phyloP scores from a whole-genome alignment of 2,113 vertebrate species.

The Oreochromis aureus region DNA sequence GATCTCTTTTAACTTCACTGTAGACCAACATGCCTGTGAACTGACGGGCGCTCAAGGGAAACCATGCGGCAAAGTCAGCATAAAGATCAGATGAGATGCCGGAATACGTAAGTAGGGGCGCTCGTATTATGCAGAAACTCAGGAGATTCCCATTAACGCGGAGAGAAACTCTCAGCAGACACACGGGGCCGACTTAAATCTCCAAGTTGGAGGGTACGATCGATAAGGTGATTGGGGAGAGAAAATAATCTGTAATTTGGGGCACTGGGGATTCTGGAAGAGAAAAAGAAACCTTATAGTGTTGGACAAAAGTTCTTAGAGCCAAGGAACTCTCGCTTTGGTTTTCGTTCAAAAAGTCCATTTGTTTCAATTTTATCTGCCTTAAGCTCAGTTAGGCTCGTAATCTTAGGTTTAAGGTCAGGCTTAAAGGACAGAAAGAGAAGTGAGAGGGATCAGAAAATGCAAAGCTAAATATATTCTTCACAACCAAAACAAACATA shows the following conservation, averaged over 20 bases:
- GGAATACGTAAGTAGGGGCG: background rate
- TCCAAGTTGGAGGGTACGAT: constrained; percentile 7
- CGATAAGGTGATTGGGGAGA: constrained; percentile 34
- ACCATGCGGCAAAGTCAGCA: constrained; percentile 23
- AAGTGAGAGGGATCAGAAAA: background rate
- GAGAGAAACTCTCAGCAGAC: constrained; percentile 12
- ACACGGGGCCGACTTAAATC: constrained; percentile 19
- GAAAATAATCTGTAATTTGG: constrained; percentile 49
- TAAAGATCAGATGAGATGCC: background rate
- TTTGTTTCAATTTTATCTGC: constrained; percentile 31
- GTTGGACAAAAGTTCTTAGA: constrained; percentile 12
- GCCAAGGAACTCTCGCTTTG: background rate
- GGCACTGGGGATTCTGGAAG: constrained; percentile 9
- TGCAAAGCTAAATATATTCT: background rate
- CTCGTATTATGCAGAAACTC: constrained; percentile 4
- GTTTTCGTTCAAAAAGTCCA: constrained; percentile 17
- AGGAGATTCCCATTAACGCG: constrained; percentile 17
- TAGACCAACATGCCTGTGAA: constrained; percentile 27
- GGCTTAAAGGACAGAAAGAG: background rate
- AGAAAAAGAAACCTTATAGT: background rate
- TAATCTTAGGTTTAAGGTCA: background rate
- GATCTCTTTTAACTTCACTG: constrained; percentile 35
- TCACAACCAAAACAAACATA: background rate
- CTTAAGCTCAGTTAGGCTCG: background rate
- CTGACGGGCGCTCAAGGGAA: constrained; percentile 19